phyloP scores from a whole-genome alignment of 2,113 vertebrate species.

The Suncus etruscus region DNA sequence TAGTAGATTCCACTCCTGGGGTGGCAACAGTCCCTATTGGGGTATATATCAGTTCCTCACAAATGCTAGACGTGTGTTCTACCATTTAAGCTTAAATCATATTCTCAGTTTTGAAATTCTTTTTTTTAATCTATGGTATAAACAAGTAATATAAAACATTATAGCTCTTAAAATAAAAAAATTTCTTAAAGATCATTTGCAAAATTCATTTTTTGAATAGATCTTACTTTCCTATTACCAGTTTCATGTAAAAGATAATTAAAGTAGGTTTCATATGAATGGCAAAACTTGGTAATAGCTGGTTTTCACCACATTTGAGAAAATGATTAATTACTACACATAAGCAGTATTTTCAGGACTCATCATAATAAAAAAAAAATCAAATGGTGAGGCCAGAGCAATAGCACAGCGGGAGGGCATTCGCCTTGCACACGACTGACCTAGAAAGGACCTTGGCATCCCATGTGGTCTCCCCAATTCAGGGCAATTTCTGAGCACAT shows the following conservation, averaged over 20 bases:
- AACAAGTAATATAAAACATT: background rate
- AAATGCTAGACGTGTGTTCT: no score
- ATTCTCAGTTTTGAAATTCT: no score
- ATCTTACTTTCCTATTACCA: background rate
- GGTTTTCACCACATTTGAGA: slow-evolving; percentile 30
- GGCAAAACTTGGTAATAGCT: background rate
- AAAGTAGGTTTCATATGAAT: background rate
- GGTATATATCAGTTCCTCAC: no score
- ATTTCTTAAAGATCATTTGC: slow-evolving; percentile 7
- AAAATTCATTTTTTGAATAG: background rate
- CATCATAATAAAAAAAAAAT: background rate
- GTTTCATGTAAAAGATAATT: slow-evolving; percentile 43
- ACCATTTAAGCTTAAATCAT: no score
- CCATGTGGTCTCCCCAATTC: no score
- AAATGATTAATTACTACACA: slow-evolving; percentile 43
- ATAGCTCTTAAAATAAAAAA: background rate
- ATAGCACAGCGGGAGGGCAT: no score
- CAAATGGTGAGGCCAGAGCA: no score
- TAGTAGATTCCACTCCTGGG: no score
- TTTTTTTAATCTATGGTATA: background rate
- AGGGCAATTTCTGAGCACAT: no score
- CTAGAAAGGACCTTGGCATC: no score
- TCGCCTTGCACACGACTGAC: no score
- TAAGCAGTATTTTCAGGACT: background rate
- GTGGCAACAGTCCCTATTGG: no score